phyloP scores from a whole-genome alignment of 2,888 invertebrate genomes.

The Tenodera sinensis region DNA sequence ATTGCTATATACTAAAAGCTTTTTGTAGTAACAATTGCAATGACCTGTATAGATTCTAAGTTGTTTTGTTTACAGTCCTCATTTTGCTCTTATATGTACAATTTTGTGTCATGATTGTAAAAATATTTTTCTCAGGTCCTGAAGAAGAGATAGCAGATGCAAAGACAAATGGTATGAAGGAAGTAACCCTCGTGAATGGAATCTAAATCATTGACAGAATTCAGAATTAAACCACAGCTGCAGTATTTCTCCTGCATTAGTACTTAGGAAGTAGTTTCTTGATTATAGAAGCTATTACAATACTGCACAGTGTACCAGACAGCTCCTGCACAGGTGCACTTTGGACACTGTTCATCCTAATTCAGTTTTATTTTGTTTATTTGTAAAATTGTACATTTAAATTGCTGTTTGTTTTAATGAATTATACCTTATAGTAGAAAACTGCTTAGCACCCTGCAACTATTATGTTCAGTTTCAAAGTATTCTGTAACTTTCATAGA shows the following conservation, averaged over 20 bases:
- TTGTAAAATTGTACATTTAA: too few species aligned
- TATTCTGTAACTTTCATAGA: background rate
- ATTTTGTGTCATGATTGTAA: background rate
- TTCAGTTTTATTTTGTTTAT: too few species aligned
- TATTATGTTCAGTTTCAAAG: background rate
- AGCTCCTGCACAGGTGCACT: too few species aligned
- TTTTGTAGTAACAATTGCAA: too few species aligned
- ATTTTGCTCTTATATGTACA: background rate
- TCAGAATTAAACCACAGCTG: background rate
- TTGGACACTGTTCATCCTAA: too few species aligned
- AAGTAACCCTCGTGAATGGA: conserved; percentile 5
- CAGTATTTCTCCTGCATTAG: background rate
- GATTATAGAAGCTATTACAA: too few species aligned
- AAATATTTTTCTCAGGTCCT: conserved; percentile 15
- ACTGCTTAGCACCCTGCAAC: background rate
- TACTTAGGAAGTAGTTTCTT: background rate
- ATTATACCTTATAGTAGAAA: too few species aligned
- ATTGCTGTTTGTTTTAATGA: too few species aligned
- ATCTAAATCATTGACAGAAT: background rate
- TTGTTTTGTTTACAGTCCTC: background rate
- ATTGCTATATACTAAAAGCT: too few species aligned
- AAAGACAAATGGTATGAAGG: conserved; percentile 17
- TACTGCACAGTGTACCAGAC: too few species aligned
- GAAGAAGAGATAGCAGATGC: conserved; percentile 12
- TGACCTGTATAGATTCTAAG: background rate